Conservation (phyloP, 2,888 invertebrate species). For the Drepana falcataria region DNA sequence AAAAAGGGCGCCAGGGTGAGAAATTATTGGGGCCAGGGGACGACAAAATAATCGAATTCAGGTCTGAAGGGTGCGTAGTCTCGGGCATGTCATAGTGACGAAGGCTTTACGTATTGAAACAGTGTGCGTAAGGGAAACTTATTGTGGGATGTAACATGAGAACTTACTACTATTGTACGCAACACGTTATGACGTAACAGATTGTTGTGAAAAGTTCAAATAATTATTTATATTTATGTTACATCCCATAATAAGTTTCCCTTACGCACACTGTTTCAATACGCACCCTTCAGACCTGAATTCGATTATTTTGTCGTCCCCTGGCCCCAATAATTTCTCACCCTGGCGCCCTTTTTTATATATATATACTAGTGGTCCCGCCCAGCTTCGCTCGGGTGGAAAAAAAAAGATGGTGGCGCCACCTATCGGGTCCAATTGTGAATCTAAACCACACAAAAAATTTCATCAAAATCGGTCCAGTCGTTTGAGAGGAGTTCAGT, state of each 20-base stretch:
- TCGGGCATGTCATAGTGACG: not conserved
- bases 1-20: conserved; percentile 66
- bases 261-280: conserved; percentile 21
- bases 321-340: conserved; percentile 25
- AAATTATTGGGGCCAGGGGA: conserved; percentile 25
- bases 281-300: conserved; percentile 53
- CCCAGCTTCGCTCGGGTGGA: no score
- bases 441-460: no score
- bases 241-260: not conserved
- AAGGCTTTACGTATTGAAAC: conserved; percentile 11
- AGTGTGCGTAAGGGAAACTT: conserved; percentile 19
- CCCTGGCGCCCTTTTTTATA: conserved; percentile 72
- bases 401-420: no score
- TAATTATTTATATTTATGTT: no score
- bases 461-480: no score
- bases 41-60: conserved; percentile 36
- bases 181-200: no score
- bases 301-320: conserved; percentile 38
- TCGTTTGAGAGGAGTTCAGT: no score
- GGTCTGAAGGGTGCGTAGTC: conserved; percentile 52
- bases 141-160: not conserved
- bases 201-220: no score
- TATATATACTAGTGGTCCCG: no score
- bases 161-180: no score
- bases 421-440: no score